Conservation (phyloP, 2,113 vertebrate species). For the Phylloscopus trochilus region DNA sequence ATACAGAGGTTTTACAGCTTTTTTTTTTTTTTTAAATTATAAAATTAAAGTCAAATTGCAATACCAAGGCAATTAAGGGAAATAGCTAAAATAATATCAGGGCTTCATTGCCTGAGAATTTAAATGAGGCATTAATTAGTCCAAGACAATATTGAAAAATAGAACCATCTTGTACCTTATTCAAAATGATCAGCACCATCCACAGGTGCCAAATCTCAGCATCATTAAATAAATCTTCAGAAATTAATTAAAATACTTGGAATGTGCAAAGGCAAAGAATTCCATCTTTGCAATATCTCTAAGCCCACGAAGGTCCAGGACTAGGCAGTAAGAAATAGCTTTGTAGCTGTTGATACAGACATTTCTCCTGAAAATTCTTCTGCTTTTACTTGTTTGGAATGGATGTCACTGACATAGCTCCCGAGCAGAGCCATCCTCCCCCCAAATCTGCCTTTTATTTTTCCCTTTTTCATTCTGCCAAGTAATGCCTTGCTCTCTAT, state of each 20-base stretch:
- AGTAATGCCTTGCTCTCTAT: background rate
- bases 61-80: background rate
- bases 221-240: background rate
- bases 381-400: background rate
- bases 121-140: background rate
- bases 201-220: background rate
- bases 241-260: background rate
- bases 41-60: background rate
- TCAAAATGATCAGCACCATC: background rate
- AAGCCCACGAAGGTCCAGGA: background rate
- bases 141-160: background rate
- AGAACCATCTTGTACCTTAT: background rate
- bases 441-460: background rate
- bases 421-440: background rate
- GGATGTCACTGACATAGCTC: background rate
- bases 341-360: background rate
- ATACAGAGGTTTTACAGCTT: background rate
- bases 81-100: background rate
- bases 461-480: background rate
- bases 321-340: background rate
- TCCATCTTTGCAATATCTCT: background rate
- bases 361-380: background rate
- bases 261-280: background rate
- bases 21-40: background rate
- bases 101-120: background rate